Conservation (phyloP, 2,888 invertebrate genomes). For the Andrena marginata region DNA sequence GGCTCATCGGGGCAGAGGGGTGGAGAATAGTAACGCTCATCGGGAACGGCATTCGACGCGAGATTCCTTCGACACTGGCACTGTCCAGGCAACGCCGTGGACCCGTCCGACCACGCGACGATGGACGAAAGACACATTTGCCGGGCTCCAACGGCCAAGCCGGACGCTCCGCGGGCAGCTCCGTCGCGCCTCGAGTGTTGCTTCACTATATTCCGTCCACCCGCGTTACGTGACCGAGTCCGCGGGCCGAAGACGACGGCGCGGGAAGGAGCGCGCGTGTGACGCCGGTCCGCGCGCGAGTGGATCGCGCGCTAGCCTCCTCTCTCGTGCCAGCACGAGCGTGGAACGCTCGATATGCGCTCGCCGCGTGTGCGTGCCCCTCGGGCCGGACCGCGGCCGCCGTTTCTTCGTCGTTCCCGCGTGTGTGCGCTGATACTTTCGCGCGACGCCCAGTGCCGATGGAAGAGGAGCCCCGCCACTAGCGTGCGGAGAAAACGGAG, state of each 20-base stretch:
- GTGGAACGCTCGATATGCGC: slow-evolving; percentile 24
- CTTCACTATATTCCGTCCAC: background rate
- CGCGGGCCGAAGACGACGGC: slow-evolving; percentile 3
- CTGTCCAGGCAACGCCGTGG: background rate
- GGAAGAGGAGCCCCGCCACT: too few species aligned
- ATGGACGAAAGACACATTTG: background rate
- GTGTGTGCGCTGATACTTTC: slow-evolving; percentile 30
- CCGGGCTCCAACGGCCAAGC: background rate
- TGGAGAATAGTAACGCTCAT: too few species aligned
- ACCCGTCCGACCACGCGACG: background rate
- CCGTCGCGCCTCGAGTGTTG: background rate
- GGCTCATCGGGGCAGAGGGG: too few species aligned
- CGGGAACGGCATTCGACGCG: too few species aligned
- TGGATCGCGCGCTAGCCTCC: slow-evolving; percentile 34
- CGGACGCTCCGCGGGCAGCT: background rate
- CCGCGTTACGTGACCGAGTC: background rate
- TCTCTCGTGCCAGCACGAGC: slow-evolving; percentile 27
- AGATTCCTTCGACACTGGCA: background rate
- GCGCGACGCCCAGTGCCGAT: slow-evolving; percentile 11
- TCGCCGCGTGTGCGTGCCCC: slow-evolving; percentile 42
- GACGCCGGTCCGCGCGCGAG: slow-evolving; percentile 63
- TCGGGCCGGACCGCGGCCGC: background rate
- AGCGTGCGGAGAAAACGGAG: background rate
- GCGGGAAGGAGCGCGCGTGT: slow-evolving; percentile 31
- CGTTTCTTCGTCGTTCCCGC: slow-evolving; percentile 16